phyloP scores from a whole-genome alignment of 2,113 vertebrate genomes.

The Ondatra zibethicus region DNA sequence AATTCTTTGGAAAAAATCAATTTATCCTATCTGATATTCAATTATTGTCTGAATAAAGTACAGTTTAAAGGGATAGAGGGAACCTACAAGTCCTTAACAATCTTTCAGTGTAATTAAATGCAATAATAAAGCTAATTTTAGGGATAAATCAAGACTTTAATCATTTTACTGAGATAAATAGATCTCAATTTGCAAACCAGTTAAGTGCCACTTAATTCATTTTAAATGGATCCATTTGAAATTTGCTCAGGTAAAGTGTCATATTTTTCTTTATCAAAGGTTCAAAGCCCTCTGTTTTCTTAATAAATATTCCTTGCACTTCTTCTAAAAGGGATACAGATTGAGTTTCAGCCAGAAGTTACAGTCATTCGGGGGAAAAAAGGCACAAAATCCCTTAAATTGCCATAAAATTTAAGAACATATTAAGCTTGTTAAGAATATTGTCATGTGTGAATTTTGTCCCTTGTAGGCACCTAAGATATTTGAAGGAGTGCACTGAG shows the following conservation, averaged over 20 bases:
- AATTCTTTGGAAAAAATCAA: conserved; percentile 83
- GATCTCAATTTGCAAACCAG: conserved; percentile 80
- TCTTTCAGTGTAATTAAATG: conserved; percentile 80
- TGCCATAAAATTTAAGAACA: conserved; percentile 64
- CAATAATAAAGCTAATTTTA: conserved; percentile 82
- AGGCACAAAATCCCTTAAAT: conserved; percentile 31
- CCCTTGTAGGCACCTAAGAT: background rate
- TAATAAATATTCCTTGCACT: conserved; percentile 50
- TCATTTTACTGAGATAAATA: conserved; percentile 83
- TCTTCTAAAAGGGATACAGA: conserved; percentile 52
- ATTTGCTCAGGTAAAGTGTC: conserved; percentile 73
- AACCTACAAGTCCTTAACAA: conserved; percentile 77
- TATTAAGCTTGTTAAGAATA: conserved; percentile 73
- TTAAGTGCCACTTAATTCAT: conserved; percentile 79
- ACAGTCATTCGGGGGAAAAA: background rate
- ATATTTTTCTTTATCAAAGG: conserved; percentile 68
- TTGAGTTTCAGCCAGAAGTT: conserved; percentile 48
- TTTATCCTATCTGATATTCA: conserved; percentile 77
- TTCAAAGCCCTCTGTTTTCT: conserved; percentile 62
- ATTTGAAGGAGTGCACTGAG: background rate
- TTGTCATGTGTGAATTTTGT: conserved; percentile 70
- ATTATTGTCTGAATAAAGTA: conserved; percentile 74
- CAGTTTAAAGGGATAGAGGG: conserved; percentile 78
- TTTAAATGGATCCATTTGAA: conserved; percentile 78
- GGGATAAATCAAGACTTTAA: conserved; percentile 83